Base-by-base conservation (phyloP, 30 jellyfish, hydroid and myxozoan genomes). In the Catostylus mosaicus region DNA sequence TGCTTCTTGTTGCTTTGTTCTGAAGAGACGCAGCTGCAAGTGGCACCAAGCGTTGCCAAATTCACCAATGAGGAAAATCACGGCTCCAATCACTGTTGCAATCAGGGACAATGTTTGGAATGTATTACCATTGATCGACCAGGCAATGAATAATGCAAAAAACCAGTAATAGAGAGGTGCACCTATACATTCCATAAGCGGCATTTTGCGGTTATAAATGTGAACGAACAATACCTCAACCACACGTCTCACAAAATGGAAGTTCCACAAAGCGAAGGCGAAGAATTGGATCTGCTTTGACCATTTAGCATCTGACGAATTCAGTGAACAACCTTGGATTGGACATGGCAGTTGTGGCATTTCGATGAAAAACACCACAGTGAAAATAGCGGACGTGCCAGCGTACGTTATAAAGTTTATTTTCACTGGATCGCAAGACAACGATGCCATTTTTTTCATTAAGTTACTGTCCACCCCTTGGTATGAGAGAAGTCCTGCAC, bases 151-250 rank as follows among this genome's bases (percentile, higher is more conserved):
- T 30, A 84, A 4, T 4, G 96, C 96, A n/a, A 90, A 35, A 18
- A 38, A 22, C 97, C 97, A 90, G 94, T 90, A 90, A 71, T 90
- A 90, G 4, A 90, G 40, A 4, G 96, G 96, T 32, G 95, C 97
- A 35, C 97, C 97, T 33, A 90, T 43, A n/a, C 90, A 54, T 59
- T 90, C 97, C n/a, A 78, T 35, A 4, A 59, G 29, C 22, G 97
- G 88, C 97, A 90, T 90, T 40, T 66, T 82, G n/a, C 97, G 81
- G 18, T 83, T 82, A 84, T 90, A 90, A 1, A 78, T 76, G 59
- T 90, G 97, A 10, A 90, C 97, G 50, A 90, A 90, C 23, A 90
- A 43, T 1, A 90, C 97, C 78, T 90, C 97, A 38, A 83, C 26
- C 40, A 75, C 32, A 0, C 97, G 96, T 2, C 97, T 86, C 36